Evolutionary conservation across 2,797 vertebrate species (phyloP), one percentile per base, ranked within the genome.

Genomic region (Pogoniulus pusillus): DNA sequence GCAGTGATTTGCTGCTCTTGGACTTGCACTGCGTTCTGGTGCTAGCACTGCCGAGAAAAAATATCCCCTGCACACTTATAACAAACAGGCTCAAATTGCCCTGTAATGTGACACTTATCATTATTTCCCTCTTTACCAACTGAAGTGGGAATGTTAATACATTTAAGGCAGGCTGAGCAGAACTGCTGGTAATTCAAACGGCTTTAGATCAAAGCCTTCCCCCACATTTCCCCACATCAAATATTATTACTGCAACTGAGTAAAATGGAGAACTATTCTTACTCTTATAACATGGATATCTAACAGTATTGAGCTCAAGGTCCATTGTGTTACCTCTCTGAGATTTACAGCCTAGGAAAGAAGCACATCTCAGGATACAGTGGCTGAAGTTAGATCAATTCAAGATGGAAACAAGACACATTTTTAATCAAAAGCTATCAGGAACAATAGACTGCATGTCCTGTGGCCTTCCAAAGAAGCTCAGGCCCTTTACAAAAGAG

Each of bases 361-460:
- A 87, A 91, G 85, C 45, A 47, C 53, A 41, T 16, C 41, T 92
- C 54, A 65, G 92, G 60, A 90, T 91, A 79, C 4, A 82, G 58
- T 53, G 51, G 41, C 47, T 89, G 62, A 82, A 68, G 12, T 16
- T 70, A 41, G n/a, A 84, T 73, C 3, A 0, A 92, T 82, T 82
- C 64, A 92, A 82, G 12, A 8, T 88, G 64, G 54, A 94, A 91
- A 88, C 0, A 1, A 84, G 62, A 60, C n/a, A 70, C 59, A 83
- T 84, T 92, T 95, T 92, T 92, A 89, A 82, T 68, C 51, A 82
- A 91, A 94, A 89, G 17, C 32, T 79, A 37, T 76, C 45, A 51
- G 34, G 17, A 20, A 87, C 89, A 37, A 63, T 23, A 64, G 34
- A 54, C n/a, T 71, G 17, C 9, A 29, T 53, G 19, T 79, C 20